Conservation (phyloP, 2,888 invertebrate species). For the Nemotelus nigrinus region DNA sequence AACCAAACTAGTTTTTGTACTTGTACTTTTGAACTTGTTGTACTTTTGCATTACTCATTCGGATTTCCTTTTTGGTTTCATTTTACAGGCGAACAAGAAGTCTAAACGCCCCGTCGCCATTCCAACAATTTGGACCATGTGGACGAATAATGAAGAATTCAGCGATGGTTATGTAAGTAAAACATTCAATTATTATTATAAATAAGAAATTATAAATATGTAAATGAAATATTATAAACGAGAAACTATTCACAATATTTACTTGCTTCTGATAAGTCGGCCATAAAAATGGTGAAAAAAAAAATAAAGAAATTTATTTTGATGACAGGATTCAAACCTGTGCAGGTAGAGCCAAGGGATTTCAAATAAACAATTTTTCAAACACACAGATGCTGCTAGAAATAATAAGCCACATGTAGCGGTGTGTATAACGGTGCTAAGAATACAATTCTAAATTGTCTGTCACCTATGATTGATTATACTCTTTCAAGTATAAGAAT, state of each 20-base stretch:
- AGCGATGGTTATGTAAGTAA: slow-evolving; percentile 94
- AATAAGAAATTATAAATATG: not conserved
- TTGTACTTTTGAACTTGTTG: no score
- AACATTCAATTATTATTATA: slow-evolving; percentile 11
- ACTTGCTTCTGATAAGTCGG: not conserved
- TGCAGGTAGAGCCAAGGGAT: slow-evolving; percentile 46
- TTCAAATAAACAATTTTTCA: slow-evolving; percentile 39
- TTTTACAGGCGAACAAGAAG: slow-evolving; percentile 86
- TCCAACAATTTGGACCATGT: slow-evolving; percentile 98
- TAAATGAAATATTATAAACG: not conserved
- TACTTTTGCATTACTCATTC: no score
- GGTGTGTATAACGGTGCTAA: not conserved
- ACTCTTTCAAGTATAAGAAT: no score
- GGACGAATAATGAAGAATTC: slow-evolving; percentile 97
- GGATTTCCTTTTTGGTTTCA: slow-evolving; percentile 15
- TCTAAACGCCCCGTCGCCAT: slow-evolving; percentile 94
- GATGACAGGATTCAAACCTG: slow-evolving; percentile 46
- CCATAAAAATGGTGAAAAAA: not conserved
- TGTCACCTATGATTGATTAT: no score
- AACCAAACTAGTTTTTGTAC: no score
- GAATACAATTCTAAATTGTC: no score
- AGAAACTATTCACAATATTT: not conserved
- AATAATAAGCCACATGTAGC: not conserved
- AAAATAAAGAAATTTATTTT: slow-evolving; percentile 12
- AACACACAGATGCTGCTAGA: slow-evolving; percentile 12